Evolutionary conservation across 1,140 invertebrate genomes (phyloP).

Genomic region (Pachyrhynchus sulphureomaculatus): DNA sequence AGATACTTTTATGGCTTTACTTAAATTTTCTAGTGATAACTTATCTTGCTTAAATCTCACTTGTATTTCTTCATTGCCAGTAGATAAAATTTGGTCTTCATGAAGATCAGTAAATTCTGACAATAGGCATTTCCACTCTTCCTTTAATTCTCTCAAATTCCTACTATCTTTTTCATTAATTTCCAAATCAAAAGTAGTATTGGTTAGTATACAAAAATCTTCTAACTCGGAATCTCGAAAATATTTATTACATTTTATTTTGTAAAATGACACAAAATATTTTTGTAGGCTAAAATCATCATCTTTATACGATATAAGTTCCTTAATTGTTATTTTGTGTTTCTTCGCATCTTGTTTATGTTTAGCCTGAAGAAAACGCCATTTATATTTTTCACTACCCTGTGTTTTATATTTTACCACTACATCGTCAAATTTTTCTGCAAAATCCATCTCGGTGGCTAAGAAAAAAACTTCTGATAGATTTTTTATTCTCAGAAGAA

Average conservation of each 20-base stretch:
- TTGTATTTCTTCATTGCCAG: no score
- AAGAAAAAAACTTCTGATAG: background rate
- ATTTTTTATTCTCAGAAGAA: background rate
- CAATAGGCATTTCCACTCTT: no score
- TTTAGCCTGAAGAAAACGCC: slow-evolving; percentile 1
- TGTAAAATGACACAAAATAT: background rate
- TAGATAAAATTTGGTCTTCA: no score
- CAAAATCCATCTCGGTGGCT: slow-evolving; percentile 7
- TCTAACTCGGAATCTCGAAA: background rate
- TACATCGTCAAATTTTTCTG: slow-evolving; percentile 18
- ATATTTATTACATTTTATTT: background rate
- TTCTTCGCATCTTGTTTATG: background rate
- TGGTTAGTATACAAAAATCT: background rate
- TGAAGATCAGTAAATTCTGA: no score
- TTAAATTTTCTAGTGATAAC: no score
- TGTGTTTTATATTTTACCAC: background rate
- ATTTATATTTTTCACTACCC: background rate
- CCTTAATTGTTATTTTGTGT: background rate
- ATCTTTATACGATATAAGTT: background rate
- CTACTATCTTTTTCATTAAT: background rate
- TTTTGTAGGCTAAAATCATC: background rate
- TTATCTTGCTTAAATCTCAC: no score
- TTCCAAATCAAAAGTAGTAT: background rate
- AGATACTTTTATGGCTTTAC: no score
- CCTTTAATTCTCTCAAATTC: background rate